Conservation (phyloP, 2,113 vertebrate species). For the Tetraodon nigroviridis region DNA sequence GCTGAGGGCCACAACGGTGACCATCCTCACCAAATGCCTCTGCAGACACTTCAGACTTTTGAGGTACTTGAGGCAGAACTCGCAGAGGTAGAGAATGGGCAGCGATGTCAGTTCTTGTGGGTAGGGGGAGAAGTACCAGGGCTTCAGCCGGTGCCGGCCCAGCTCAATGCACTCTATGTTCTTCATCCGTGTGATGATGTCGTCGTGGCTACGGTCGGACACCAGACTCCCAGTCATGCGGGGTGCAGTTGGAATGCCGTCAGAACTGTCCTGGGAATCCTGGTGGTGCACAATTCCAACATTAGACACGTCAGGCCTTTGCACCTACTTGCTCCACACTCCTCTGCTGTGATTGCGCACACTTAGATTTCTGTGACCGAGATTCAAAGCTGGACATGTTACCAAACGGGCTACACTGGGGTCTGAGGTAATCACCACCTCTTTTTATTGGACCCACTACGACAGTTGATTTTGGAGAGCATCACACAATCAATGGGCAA, state of each 20-base stretch:
- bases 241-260: slow-evolving; percentile 85
- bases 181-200: slow-evolving; percentile 94
- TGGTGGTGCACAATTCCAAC: slow-evolving; percentile 42
- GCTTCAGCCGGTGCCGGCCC: slow-evolving; percentile 89
- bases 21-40: slow-evolving; percentile 84
- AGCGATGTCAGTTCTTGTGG: slow-evolving; percentile 88
- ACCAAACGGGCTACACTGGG: slow-evolving; percentile 12
- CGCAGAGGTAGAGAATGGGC: slow-evolving; percentile 93
- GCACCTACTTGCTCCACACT: not conserved
- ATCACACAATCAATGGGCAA: slow-evolving; percentile 58
- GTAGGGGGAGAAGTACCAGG: slow-evolving; percentile 95
- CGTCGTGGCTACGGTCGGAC: slow-evolving; percentile 92
- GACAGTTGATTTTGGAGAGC: slow-evolving; percentile 35
- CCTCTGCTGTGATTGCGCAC: no score
- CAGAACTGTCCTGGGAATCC: slow-evolving; percentile 94
- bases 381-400: slow-evolving; percentile 21
- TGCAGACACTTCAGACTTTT: slow-evolving; percentile 95
- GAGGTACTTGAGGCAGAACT: slow-evolving; percentile 95
- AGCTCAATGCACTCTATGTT: slow-evolving; percentile 94
- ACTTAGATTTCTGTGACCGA: slow-evolving; percentile 16
- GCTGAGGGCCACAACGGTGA: not conserved
- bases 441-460: slow-evolving; percentile 31
- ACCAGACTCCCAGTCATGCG: slow-evolving; percentile 93
- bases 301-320: slow-evolving; percentile 3
- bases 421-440: slow-evolving; percentile 33